Percentiles rank a stretch among this genome's conserved stretches.
Evolutionary conservation across 2,888 invertebrate species (phyloP).

Genomic region (Drosophila pseudotalamancana): DNA sequence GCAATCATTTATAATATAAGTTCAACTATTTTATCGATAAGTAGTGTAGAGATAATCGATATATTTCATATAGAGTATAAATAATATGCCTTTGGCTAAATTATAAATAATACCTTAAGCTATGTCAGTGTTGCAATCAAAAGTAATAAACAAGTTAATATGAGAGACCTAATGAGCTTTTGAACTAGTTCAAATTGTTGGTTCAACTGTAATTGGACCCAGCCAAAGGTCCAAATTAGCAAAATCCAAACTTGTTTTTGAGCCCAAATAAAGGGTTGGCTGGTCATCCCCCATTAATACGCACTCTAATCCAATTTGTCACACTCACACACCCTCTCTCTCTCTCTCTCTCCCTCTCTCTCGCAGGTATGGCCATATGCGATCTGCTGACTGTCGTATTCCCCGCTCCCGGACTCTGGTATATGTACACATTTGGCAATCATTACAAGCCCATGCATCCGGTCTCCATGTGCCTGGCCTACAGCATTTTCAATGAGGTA

Average conservation of each 20-base stretch:
- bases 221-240: background rate
- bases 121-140: too few relatives aligned
- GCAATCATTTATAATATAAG: too few relatives aligned
- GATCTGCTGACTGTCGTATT: slow-evolving; percentile 97
- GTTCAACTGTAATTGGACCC: background rate
- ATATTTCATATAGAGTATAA: too few relatives aligned
- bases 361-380: slow-evolving; percentile 93
- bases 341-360: slow-evolving; percentile 6
- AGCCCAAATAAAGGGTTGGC: slow-evolving; percentile 23
- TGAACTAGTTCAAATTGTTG: background rate
- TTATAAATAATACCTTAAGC: too few relatives aligned
- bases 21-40: too few relatives aligned
- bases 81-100: too few relatives aligned
- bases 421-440: slow-evolving; percentile 95
- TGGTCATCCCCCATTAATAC: slow-evolving; percentile 31
- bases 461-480: slow-evolving; percentile 91
- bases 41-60: too few relatives aligned
- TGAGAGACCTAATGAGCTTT: background rate
- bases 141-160: background rate
- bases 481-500: slow-evolving; percentile 92
- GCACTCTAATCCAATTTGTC: slow-evolving; percentile 45
- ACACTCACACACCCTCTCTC: slow-evolving; percentile 1
- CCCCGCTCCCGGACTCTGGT: slow-evolving; percentile 95
- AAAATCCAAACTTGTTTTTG: slow-evolving; percentile 34
- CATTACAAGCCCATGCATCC: slow-evolving; percentile 92